Conservation (phyloP, 2,797 vertebrate genomes). For the Aphelocoma californica region DNA sequence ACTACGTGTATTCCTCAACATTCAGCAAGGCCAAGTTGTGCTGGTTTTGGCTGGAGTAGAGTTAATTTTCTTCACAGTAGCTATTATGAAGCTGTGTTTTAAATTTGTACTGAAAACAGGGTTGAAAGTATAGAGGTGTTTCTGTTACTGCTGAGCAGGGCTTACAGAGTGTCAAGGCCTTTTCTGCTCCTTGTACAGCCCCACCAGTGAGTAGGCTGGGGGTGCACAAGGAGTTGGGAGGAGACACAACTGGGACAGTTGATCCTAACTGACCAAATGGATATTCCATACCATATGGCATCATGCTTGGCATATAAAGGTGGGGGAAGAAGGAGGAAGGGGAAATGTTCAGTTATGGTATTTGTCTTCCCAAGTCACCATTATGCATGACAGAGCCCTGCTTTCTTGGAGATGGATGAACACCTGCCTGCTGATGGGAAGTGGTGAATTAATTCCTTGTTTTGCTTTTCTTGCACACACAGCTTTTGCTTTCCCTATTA, state of each 20-base stretch:
- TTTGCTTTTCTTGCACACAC: background rate
- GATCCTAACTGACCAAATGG: background rate
- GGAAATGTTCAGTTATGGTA: background rate
- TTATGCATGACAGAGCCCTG: background rate
- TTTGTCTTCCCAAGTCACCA: background rate
- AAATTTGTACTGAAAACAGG: background rate
- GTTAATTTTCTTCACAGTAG: background rate
- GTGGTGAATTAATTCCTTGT: background rate
- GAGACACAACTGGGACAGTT: background rate
- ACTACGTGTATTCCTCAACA: background rate
- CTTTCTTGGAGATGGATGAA: background rate
- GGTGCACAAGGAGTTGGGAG: background rate
- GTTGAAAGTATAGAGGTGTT: background rate
- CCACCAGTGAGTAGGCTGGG: background rate
- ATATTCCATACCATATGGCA: background rate
- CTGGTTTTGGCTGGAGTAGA: background rate
- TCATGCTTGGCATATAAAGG: background rate
- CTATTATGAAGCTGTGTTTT: background rate
- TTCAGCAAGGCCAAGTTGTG: background rate
- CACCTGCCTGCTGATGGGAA: background rate
- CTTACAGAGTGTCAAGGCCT: background rate
- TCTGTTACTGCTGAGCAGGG: background rate
- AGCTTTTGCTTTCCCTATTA: background rate
- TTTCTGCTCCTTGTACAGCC: background rate
- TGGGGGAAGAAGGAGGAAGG: background rate